phyloP scores from a whole-genome alignment of 2,888 invertebrate genomes.

The Scaptomyza reducta region DNA sequence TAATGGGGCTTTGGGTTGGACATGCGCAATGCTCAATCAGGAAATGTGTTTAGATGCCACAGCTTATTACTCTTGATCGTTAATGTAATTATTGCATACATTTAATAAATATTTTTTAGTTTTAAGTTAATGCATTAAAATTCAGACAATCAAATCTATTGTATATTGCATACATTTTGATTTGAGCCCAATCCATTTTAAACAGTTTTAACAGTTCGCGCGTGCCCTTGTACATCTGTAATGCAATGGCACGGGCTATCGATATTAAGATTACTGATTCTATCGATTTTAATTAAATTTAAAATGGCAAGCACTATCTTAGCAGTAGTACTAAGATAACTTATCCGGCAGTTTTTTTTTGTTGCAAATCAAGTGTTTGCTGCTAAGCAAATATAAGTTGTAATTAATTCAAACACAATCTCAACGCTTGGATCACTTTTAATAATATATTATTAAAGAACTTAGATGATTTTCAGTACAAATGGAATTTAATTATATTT shows the following conservation, averaged over 20 bases:
- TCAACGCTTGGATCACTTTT: too few relatives aligned
- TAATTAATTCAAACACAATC: neutral
- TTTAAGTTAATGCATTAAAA: too few relatives aligned
- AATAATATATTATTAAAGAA: too few relatives aligned
- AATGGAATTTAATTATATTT: neutral
- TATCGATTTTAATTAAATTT: neutral
- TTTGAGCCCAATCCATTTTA: neutral
- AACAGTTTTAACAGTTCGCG: neutral
- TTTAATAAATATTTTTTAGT: neutral
- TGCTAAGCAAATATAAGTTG: too few relatives aligned
- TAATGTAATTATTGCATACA: too few relatives aligned
- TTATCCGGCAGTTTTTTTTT: too few relatives aligned
- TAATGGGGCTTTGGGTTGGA: slow-evolving; percentile 25
- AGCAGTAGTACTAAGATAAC: too few relatives aligned
- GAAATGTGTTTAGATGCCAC: slow-evolving; percentile 6
- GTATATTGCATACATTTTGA: neutral
- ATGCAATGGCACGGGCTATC: neutral
- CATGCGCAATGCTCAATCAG: slow-evolving; percentile 37
- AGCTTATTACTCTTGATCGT: slow-evolving; percentile 4
- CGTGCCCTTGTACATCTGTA: neutral
- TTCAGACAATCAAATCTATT: neutral
- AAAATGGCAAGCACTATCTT: neutral
- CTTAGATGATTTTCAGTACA: neutral
- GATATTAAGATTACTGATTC: neutral
- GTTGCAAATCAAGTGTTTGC: neutral